Evolutionary conservation across 2,888 invertebrate genomes (phyloP), one percentile per base, ranked within the genome.

Genomic region (Helleia helle): DNA sequence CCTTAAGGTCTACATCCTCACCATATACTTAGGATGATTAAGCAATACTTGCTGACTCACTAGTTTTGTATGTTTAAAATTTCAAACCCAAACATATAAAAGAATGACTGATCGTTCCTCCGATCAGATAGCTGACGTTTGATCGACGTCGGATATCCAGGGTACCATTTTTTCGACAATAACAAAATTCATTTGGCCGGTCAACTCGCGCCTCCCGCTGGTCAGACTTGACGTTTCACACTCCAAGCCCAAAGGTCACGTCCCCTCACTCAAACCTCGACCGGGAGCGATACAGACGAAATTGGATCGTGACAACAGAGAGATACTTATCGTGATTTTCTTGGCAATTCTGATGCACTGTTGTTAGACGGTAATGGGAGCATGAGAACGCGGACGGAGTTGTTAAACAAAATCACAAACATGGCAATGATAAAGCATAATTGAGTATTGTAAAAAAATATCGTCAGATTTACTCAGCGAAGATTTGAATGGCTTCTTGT

Each of bases 301-400:
- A 83, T 83, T 75, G 76, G 75, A 74, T 84, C 83, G 83, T 84
- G 83, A 84, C 83, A 81, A 70, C 71, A 55, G 60, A 65, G 62
- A 77, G 81, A 84, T 83, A 69, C 71, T 79, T 80, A 84, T 84
- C 83, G 75, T 81, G 81, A 81, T 77, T 75, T 74, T 81, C 74
- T 73, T 74, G 71, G 81, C 81, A 76, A 83, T 80, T 76, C 69
- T 69, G 59, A 74, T 72, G 73, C 74, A 71, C 68, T 58, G 73
- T 73, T 71, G 75, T 75, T 70, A 66, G 63, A 62, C 63, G 60
- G 63, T 67, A 83, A 79, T 80, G 68, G 77, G 79, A 77, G 77
- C 83, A 81, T 83, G 83, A 73, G 83, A 83, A 80, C 65, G 65
- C 65, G 49, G 58, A 59, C 57, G 47, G 58, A 66, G 58, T 68